These are phyloP conservation scores for Melinaea marsaeus DNA, from an alignment of 2,888 invertebrate species.

Conservation along the genomic window DNA sequence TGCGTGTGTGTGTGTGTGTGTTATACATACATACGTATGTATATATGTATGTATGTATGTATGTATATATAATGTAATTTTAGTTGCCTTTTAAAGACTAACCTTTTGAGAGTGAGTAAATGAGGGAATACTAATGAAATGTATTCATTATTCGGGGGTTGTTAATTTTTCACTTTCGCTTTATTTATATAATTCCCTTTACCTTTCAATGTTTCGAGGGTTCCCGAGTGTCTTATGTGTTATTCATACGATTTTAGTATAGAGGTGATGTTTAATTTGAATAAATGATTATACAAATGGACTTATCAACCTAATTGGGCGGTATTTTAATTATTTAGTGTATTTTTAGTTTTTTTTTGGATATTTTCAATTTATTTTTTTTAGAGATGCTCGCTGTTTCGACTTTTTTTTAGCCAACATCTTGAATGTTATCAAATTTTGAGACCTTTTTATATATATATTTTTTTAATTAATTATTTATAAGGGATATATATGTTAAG, in stretches of 20 bases:
- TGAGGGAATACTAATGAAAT: conserved; percentile 32
- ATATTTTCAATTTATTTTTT: no score
- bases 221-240: conserved; percentile 13
- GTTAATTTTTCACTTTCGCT: conserved; percentile 31
- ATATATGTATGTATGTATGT: no score
- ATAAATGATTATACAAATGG: background rate
- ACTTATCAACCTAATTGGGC: background rate
- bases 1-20: no score
- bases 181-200: conserved; percentile 33
- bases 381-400: no score
- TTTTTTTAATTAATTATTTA: no score
- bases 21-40: no score
- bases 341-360: no score
- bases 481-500: no score
- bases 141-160: conserved; percentile 35
- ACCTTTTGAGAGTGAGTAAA: conserved; percentile 28
- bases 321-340: background rate
- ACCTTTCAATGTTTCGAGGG: conserved; percentile 22
- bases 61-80: background rate
- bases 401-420: no score
- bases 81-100: conserved; percentile 1
- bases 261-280: background rate
- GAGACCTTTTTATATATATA: no score
- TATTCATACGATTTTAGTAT: conserved; percentile 13
- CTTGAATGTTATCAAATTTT: no score